A percentile compares a stretch with the other conserved stretches of the same genome.
Evolutionary conservation across 2,797 vertebrate genomes (phyloP).

Genomic region (Enteromius unitaeniatus): DNA sequence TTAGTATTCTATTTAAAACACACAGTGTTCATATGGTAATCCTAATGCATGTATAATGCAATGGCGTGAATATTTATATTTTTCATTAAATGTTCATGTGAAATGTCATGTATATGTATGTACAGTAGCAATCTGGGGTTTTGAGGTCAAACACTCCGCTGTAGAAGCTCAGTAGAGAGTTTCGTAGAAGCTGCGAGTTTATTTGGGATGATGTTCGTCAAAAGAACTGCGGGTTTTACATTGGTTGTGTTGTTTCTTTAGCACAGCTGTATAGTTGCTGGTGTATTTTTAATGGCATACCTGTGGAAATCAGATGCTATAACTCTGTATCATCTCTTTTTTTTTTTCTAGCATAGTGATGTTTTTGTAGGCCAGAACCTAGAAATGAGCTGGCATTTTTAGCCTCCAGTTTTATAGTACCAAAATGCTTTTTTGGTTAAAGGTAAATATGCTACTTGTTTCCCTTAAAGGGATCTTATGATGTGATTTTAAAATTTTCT

Average conservation of each 20-base stretch:
- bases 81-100: background rate
- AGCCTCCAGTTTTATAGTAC: too few species aligned
- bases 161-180: background rate
- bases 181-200: background rate
- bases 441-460: too few species aligned
- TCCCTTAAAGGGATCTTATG: too few species aligned
- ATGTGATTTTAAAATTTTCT: too few species aligned
- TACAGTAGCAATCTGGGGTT: background rate
- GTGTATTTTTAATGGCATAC: background rate
- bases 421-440: too few species aligned
- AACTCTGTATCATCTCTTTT: background rate
- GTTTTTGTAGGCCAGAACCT: too few species aligned
- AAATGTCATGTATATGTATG: conserved; percentile 9
- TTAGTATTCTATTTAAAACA: conserved; percentile 9
- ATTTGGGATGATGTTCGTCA: background rate
- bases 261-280: background rate
- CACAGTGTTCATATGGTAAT: background rate
- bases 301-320: background rate
- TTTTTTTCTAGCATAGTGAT: background rate
- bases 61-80: background rate
- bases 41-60: conserved; percentile 1
- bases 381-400: too few species aligned
- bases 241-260: background rate
- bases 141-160: background rate
- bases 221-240: background rate